Evolutionary conservation across 1,140 invertebrate species (phyloP), one percentile per base, ranked within the genome.

Genomic region (Dicyema japonicum): DNA sequence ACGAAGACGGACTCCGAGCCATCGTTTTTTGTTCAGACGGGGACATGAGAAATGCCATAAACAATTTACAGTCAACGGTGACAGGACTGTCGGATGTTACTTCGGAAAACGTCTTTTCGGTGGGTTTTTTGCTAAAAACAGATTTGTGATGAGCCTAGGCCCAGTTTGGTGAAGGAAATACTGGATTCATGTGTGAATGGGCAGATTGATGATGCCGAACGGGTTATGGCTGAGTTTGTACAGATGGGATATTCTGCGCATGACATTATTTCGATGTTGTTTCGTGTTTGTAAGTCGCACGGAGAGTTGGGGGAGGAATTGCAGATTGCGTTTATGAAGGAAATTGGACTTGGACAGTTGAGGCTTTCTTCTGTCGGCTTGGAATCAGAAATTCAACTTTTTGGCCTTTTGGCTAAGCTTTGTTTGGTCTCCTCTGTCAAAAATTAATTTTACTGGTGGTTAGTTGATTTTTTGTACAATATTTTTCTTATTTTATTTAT

Each of bases 91-190:
- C 63, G 22, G 75, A 88, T 41, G 66, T 97, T 2, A 80, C 66
- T 35, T 65, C 66, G 32, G 67, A 75, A 40, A 82, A 90, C 62
- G 85, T 97, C n/a, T 94, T 92, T 41, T 94, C 92, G 60, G 60
- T 60, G 42, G 37, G 29, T 29, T 18, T 22, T 32, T 12, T 32
- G 4, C 25, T 35, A 9, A 32, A n/a, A n/a, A n/a, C n/a, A 61
- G 58, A 80, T 97, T 9, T 97, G 88, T 47, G 88, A 97, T 54
- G 82, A 97, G 47, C 85, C 88, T 0, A 76, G 88, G 59, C 88
- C 88, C 5, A 56, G 85, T 32, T 43, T 82, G 1, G 65, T 97
- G 6, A 69, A 71, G 48, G 64, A 69, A 35, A 90, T 94, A 75
- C 51, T 97, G 26, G 60, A 71, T 29, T 59, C 64, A 39, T 94